phyloP scores from a whole-genome alignment of 2,113 vertebrate species.

The Chionodraco myersi region DNA sequence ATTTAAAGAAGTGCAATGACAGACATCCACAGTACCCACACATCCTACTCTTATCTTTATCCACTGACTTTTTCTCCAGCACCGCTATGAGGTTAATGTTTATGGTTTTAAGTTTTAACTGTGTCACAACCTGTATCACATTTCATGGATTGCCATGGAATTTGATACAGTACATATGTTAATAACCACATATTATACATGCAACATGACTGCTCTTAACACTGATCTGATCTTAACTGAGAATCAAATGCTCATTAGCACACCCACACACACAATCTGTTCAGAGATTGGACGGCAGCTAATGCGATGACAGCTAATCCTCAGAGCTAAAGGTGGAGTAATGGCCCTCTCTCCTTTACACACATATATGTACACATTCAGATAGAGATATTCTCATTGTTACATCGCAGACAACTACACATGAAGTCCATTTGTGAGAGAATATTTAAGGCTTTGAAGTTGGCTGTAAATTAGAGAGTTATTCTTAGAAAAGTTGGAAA shows the following conservation, averaged over 20 bases:
- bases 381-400: slow-evolving; percentile 6
- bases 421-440: slow-evolving; percentile 4
- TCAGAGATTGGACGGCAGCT: slow-evolving; percentile 71
- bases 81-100: too few species aligned
- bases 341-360: slow-evolving; percentile 13
- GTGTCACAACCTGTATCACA: too few species aligned
- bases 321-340: slow-evolving; percentile 57
- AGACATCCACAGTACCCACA: too few species aligned
- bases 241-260: slow-evolving; percentile 51
- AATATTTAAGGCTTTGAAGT: neutral
- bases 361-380: slow-evolving; percentile 4
- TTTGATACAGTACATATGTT: neutral
- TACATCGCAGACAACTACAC: neutral
- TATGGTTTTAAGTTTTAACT: too few species aligned
- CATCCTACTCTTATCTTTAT: too few species aligned
- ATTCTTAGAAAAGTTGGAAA: slow-evolving; percentile 31
- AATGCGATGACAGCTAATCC: slow-evolving; percentile 80
- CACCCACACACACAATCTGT: neutral
- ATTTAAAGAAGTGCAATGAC: too few species aligned
- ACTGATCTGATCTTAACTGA: slow-evolving; percentile 39
- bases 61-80: too few species aligned
- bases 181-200: neutral
- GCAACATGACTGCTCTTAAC: slow-evolving; percentile 5
- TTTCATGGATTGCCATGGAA: neutral
- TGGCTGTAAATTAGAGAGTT: neutral